Evolutionary conservation across 92 coral and sea anemone species (phyloP).

Genomic region (Actinernus sp.): DNA sequence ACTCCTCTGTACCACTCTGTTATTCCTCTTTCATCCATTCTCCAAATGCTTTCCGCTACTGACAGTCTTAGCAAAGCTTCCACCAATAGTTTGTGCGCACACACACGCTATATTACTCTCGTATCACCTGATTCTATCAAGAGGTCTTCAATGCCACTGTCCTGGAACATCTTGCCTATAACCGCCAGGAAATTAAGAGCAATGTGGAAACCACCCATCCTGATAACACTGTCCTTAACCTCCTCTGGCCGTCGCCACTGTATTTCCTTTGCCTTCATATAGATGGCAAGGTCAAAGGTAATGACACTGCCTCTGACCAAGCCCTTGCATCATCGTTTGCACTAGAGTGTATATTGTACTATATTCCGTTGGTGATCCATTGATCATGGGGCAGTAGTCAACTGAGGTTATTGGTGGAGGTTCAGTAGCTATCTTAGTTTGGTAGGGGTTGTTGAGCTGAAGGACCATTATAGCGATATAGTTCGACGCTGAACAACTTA

Average conservation of each 20-base stretch:
- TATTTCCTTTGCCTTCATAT: constrained; percentile 65
- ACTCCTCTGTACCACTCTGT: background rate
- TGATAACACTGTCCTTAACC: constrained; percentile 43
- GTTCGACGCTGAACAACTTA: constrained; percentile 32
- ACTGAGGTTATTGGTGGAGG: constrained; percentile 24
- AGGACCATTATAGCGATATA: constrained; percentile 1
- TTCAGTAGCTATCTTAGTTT: constrained; percentile 42
- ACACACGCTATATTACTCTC: constrained; percentile 15
- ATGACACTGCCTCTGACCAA: constrained; percentile 46
- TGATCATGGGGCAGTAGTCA: constrained; percentile 74
- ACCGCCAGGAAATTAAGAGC: constrained; percentile 63
- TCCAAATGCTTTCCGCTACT: constrained; percentile 28
- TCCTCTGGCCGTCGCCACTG: constrained; percentile 56
- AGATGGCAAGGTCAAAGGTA: constrained; percentile 71
- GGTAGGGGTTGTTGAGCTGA: constrained; percentile 8
- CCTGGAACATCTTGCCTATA: constrained; percentile 64
- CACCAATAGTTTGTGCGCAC: constrained; percentile 47
- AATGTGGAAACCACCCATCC: constrained; percentile 74
- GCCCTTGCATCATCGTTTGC: constrained; percentile 38
- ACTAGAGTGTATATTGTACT: constrained; percentile 58
- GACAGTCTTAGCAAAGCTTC: constrained; percentile 16
- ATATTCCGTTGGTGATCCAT: constrained; percentile 57
- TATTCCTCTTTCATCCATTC: constrained; percentile 20
- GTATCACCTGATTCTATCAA: constrained; percentile 58
- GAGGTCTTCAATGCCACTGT: constrained; percentile 67